Evolutionary conservation across 2,888 invertebrate species (phyloP), one percentile per base, ranked within the genome.

Genomic region (Nomada lathburiana): DNA sequence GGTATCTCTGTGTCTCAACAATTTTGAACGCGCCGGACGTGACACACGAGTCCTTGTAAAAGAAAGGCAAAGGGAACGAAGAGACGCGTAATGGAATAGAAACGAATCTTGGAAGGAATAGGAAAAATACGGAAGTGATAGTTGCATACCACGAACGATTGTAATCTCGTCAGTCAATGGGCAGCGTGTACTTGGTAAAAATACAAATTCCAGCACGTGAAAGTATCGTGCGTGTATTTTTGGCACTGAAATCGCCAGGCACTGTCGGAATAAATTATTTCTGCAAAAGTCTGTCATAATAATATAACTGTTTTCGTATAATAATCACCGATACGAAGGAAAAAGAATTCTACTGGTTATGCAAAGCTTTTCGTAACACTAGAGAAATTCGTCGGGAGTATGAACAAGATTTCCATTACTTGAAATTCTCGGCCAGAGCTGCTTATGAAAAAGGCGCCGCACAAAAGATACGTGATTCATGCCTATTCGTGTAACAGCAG

Each of bases 51-150:
- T 76, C 69, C 52, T 53, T 64, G 57, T 69, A 59, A 64, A 76
- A 81, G 89, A 83, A 36, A 36, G 7, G 36, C 36, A 84, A 84
- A 86, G 76, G 69, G 76, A 83, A 78, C 79, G 75, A 55, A 68
- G 70, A 83, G 36, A 74, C 80, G 83, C 20, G 23, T 23, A 13
- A 13, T 10, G 20, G 10, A 91, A 88, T 90, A 90, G 90, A 90
- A 90, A 91, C 90, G 89, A 77, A 86, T 77, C 89, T 88, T 89
- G 90, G 89, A 89, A 87, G 86, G 78, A 77, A 89, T 86, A 86
- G 89, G 85, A 86, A 86, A 86, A 83, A 88, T 20, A 83, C 87
- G 90, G 89, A 90, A 91, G 85, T 65, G 82, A 85, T 81, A 78
- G 82, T 75, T 70, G 77, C 71, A 78, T 81, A 73, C 36, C 13